Percentiles rank a stretch among this genome's conserved stretches.
phyloP scores from a whole-genome alignment of 2,797 vertebrate genomes.

The Chromobotia macracanthus region DNA sequence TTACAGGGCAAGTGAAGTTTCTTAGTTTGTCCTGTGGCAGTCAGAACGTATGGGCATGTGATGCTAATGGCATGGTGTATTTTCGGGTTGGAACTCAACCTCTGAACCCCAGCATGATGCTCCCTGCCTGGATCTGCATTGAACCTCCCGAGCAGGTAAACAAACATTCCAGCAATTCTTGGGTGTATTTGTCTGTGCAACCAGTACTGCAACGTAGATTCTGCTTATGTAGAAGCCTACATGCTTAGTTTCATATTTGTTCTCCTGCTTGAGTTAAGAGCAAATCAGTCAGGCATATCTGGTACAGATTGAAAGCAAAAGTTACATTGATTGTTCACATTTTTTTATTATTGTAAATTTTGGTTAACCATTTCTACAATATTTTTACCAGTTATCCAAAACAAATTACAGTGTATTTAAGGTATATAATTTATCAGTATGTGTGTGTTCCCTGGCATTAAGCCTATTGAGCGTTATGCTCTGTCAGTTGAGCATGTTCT shows the following conservation, averaged over 20 bases:
- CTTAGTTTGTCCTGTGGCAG: constrained; percentile 89
- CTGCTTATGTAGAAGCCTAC: not conserved
- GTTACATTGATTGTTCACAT: too few species aligned
- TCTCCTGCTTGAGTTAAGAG: constrained; percentile 3
- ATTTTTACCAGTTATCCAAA: too few species aligned
- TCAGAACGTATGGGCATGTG: constrained; percentile 95
- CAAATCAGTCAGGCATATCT: not conserved
- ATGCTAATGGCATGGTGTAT: constrained; percentile 87
- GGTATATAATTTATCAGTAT: not conserved
- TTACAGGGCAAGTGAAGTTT: constrained; percentile 83
- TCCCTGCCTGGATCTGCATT: constrained; percentile 97
- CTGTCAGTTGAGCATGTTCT: not conserved
- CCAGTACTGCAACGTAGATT: not conserved
- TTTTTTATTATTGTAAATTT: not conserved
- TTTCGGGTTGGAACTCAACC: constrained; percentile 96
- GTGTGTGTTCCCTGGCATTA: not conserved
- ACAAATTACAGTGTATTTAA: too few species aligned
- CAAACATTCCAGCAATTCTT: not conserved
- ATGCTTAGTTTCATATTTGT: not conserved
- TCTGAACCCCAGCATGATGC: constrained; percentile 95
- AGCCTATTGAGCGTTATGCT: not conserved
- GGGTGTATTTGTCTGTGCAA: not conserved
- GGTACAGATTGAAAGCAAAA: not conserved
- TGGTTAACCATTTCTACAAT: too few species aligned
- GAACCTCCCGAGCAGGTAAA: constrained; percentile 89